Conservation (phyloP, 1,140 invertebrate genomes). For the Phthorimaea operculella region DNA sequence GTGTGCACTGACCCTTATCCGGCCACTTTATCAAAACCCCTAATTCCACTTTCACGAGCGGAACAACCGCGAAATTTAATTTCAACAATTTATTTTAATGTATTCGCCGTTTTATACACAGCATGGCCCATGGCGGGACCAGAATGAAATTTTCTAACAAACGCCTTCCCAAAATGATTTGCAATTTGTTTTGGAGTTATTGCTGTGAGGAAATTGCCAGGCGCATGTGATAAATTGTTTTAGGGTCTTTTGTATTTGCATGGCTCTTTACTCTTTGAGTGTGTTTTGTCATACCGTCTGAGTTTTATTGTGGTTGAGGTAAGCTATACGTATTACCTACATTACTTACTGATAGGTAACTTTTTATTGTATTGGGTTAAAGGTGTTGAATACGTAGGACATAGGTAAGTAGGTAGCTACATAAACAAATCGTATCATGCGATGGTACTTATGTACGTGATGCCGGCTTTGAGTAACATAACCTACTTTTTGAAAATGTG, state of each 20-base stretch:
- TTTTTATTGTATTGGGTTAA: no score
- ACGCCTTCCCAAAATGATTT: not conserved
- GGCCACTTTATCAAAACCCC: constrained; percentile 1
- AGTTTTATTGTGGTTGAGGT: not conserved
- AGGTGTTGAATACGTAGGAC: no score
- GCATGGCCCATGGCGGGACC: not conserved
- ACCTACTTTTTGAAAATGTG: no score
- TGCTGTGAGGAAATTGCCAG: not conserved
- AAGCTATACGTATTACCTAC: no score
- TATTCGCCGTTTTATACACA: constrained; percentile 6
- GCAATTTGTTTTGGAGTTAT: constrained; percentile 2
- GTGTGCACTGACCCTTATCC: no score
- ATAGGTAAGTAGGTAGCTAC: no score
- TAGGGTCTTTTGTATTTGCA: not conserved
- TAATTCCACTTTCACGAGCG: constrained; percentile 1
- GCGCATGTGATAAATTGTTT: not conserved
- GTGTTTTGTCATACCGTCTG: not conserved
- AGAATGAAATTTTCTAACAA: not conserved
- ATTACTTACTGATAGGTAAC: no score
- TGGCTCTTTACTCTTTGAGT: not conserved
- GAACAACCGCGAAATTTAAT: constrained; percentile 5
- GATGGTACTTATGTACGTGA: no score
- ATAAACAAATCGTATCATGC: no score
- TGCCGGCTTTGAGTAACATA: no score
- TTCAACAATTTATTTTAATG: constrained; percentile 3